Conservation (phyloP, 2,113 vertebrate species). For the Cochlearius cochlearius region DNA sequence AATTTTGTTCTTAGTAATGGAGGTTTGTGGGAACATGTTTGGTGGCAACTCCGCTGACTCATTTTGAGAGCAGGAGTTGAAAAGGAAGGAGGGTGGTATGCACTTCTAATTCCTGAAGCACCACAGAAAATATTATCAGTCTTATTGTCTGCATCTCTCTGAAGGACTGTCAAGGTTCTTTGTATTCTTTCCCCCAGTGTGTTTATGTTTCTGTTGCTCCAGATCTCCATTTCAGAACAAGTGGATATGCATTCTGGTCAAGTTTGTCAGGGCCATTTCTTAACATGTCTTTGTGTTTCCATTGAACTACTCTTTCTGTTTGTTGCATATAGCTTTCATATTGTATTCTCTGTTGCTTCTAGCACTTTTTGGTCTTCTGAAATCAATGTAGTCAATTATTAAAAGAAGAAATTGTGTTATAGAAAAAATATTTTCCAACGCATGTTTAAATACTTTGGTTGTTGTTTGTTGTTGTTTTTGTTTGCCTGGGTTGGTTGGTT, state of each 20-base stretch:
- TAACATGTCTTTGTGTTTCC: neutral
- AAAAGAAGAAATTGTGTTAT: neutral
- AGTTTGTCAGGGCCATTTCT: neutral
- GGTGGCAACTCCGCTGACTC: neutral
- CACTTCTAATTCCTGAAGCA: neutral
- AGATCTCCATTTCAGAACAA: neutral
- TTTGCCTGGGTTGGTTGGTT: neutral
- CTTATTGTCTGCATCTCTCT: neutral
- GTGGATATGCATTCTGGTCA: neutral
- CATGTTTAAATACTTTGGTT: neutral
- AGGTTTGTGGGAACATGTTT: neutral
- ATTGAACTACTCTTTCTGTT: neutral
- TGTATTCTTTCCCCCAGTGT: neutral
- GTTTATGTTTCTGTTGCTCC: neutral
- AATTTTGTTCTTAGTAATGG: neutral
- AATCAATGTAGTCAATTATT: neutral
- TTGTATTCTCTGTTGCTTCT: neutral
- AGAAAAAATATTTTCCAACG: neutral
- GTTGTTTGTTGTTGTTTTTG: neutral
- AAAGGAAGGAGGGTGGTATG: neutral
- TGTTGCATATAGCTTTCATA: neutral
- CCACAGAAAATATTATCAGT: neutral
- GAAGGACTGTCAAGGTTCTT: neutral
- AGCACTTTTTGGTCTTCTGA: neutral
- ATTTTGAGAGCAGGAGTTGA: neutral